These are phyloP conservation scores for Emydoidea blandingii DNA, from an alignment of 2,797 vertebrate species.

Conservation along the genomic window DNA sequence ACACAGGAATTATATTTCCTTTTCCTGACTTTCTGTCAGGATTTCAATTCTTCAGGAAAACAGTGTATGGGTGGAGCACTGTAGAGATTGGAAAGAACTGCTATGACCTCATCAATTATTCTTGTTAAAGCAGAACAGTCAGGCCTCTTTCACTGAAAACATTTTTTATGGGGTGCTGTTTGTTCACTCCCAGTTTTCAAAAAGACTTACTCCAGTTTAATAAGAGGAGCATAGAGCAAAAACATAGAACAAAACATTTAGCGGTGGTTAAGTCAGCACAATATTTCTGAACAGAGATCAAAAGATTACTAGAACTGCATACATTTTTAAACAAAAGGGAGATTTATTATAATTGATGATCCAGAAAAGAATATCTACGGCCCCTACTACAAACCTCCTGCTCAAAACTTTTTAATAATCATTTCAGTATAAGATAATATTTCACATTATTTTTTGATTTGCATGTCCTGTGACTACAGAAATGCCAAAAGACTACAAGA, in stretches of 20 bases:
- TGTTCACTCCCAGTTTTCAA: neutral
- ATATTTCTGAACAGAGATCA: neutral
- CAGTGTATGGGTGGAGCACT: conserved; percentile 70
- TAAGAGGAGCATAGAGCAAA: neutral
- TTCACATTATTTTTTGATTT: neutral
- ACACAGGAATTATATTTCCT: conserved; percentile 34
- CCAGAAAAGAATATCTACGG: neutral
- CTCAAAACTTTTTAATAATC: neutral
- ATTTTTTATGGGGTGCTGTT: neutral
- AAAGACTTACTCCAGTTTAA: neutral
- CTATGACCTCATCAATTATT: conserved; percentile 70
- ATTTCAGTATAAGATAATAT: neutral
- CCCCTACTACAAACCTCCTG: neutral
- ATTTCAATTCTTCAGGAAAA: conserved; percentile 69
- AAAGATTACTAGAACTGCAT: neutral
- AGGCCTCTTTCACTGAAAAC: conserved; percentile 28
- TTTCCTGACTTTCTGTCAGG: conserved; percentile 56
- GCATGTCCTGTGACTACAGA: neutral
- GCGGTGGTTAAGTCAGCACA: neutral
- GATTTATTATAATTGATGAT: neutral
- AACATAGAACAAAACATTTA: neutral
- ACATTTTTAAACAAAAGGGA: neutral
- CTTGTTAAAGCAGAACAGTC: conserved; percentile 4
- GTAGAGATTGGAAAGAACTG: neutral
- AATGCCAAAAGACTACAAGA: neutral